Conservation (phyloP, 2,888 invertebrate species). For the Drosophila anceps region DNA sequence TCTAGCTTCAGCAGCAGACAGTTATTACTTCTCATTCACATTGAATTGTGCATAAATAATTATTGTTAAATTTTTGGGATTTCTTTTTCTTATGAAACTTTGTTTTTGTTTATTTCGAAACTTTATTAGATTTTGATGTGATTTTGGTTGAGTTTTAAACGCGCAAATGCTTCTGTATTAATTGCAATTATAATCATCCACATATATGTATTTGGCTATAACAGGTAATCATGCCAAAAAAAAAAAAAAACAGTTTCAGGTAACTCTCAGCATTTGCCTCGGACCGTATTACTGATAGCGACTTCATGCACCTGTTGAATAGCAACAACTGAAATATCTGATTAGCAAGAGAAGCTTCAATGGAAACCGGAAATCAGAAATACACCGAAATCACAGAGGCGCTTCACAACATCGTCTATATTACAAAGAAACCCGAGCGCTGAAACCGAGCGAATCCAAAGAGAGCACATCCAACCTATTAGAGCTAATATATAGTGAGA, state of each 20-base stretch:
- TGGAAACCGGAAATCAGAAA: slow-evolving; percentile 51
- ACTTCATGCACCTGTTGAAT: slow-evolving; percentile 54
- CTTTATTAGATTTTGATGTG: neutral
- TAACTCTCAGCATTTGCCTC: neutral
- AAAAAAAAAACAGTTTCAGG: neutral
- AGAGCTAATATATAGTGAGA: neutral
- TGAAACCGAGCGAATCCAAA: slow-evolving; percentile 13
- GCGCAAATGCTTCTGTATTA: slow-evolving; percentile 1
- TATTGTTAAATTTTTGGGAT: neutral
- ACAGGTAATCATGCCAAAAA: neutral
- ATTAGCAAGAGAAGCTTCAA: slow-evolving; percentile 25
- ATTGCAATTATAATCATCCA: neutral
- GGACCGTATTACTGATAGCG: slow-evolving; percentile 14
- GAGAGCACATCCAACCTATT: slow-evolving; percentile 19
- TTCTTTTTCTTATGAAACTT: neutral
- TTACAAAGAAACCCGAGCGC: slow-evolving; percentile 13
- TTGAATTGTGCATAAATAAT: slow-evolving; percentile 1
- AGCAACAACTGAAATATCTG: slow-evolving; percentile 37
- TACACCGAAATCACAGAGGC: slow-evolving; percentile 16
- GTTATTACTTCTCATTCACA: neutral
- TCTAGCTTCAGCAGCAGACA: too few species aligned
- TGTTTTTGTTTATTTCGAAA: neutral
- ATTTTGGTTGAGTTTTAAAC: neutral
- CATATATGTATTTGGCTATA: neutral
- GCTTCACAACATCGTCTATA: slow-evolving; percentile 29